phyloP scores from a whole-genome alignment of 2,797 vertebrate species.

The Silurus lanzhouensis region DNA sequence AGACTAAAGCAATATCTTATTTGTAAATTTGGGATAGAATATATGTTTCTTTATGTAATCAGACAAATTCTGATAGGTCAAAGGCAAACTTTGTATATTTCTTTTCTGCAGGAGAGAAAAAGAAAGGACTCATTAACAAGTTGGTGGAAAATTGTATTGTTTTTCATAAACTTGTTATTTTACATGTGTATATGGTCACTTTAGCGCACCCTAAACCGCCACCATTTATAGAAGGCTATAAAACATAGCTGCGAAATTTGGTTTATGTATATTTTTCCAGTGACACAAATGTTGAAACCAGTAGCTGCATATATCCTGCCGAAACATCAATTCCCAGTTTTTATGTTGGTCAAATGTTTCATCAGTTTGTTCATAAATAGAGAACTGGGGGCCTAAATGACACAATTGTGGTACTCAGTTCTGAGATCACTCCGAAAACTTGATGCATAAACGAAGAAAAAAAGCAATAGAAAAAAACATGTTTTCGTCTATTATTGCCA shows the following conservation, averaged over 20 bases:
- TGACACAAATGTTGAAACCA: background rate
- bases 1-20: background rate
- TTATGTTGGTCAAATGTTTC: background rate
- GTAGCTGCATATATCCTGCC: background rate
- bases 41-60: no score
- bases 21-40: background rate
- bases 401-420: background rate
- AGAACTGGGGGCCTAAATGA: background rate
- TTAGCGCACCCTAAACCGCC: background rate
- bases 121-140: background rate
- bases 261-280: background rate
- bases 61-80: background rate
- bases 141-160: background rate
- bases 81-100: background rate
- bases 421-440: conserved; percentile 1
- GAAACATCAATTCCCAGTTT: background rate
- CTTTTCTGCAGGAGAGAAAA: background rate
- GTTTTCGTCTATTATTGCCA: conserved; percentile 11
- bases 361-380: background rate
- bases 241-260: background rate
- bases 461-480: background rate
- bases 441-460: background rate
- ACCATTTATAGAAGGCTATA: background rate
- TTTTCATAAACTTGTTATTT: no score
- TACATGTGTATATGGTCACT: background rate